A percentile compares a stretch with the other conserved stretches of the same genome.
These are phyloP conservation scores for Euphydryas editha DNA, from an alignment of 2,888 invertebrate genomes.

Conservation along the genomic window DNA sequence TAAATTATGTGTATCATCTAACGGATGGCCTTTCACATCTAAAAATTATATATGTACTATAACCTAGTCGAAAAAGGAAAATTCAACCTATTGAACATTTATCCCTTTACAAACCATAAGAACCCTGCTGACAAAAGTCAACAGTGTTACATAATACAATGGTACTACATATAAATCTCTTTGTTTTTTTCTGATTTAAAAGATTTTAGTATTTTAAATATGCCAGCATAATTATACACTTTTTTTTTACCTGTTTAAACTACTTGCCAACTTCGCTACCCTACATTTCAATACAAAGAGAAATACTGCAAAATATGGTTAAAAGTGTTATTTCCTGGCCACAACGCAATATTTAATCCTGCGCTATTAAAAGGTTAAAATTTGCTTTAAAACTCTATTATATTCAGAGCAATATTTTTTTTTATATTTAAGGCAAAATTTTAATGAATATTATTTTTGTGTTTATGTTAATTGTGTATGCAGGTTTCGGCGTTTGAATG, in stretches of 20 bases:
- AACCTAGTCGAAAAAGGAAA: too few relatives aligned
- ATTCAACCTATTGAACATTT: too few relatives aligned
- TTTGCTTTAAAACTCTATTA: constrained; percentile 17
- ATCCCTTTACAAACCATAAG: too few relatives aligned
- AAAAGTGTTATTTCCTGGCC: constrained; percentile 9
- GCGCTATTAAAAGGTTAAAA: constrained; percentile 20
- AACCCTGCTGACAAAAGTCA: too few relatives aligned
- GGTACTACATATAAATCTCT: background rate
- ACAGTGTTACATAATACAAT: too few relatives aligned
- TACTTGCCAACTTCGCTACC: background rate
- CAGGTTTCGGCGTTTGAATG: too few relatives aligned
- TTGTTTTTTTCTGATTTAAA: background rate
- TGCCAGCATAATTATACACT: background rate
- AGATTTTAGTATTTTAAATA: background rate
- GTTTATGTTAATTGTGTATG: too few relatives aligned
- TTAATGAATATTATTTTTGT: background rate
- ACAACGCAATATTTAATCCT: constrained; percentile 15
- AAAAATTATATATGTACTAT: too few relatives aligned
- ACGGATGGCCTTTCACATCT: too few relatives aligned
- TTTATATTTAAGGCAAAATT: background rate
- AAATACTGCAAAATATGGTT: constrained; percentile 10
- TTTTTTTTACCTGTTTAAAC: background rate
- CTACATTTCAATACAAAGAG: constrained; percentile 7
- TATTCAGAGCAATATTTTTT: background rate
- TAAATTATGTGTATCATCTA: too few relatives aligned